Percentiles rank a stretch among this genome's conserved stretches.
These are phyloP conservation scores for Drosophila aff. DNA, from an alignment of 1,140 invertebrate species.

Conservation along the genomic window DNA sequence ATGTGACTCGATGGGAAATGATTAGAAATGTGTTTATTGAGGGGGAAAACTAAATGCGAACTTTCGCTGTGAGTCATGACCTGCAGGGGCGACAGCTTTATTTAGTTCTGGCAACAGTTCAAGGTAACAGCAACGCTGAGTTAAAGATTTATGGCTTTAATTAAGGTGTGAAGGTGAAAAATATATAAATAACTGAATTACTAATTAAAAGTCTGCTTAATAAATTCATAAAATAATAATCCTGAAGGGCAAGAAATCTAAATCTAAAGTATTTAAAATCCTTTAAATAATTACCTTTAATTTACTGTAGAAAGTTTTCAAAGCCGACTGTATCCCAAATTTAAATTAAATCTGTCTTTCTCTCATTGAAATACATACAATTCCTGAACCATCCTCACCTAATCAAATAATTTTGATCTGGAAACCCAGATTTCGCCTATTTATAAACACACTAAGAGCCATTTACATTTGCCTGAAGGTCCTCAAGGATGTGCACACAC, in stretches of 20 bases:
- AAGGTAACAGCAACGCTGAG: neutral
- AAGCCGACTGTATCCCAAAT: neutral
- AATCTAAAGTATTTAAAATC: neutral
- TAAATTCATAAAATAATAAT: neutral
- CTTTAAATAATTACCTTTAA: neutral
- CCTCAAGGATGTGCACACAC: conserved; percentile 21
- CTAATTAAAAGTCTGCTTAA: neutral
- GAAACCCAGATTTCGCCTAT: conserved; percentile 16
- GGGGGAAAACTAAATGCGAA: conserved; percentile 33
- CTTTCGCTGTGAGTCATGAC: conserved; percentile 15
- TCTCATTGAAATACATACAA: conserved; percentile 16
- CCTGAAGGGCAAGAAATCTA: too few relatives aligned
- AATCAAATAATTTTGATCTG: conserved; percentile 42
- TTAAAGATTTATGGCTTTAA: conserved; percentile 18
- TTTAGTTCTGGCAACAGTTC: neutral
- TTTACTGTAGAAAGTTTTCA: too few relatives aligned
- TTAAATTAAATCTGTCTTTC: neutral
- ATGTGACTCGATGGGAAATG: conserved; percentile 42
- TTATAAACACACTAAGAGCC: conserved; percentile 12
- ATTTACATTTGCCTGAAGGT: conserved; percentile 61
- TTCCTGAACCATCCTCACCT: conserved; percentile 19
- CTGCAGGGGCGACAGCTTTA: conserved; percentile 1
- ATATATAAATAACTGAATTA: neutral
- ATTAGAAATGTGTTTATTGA: conserved; percentile 56
- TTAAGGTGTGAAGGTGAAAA: conserved; percentile 5